phyloP scores from a whole-genome alignment of 1,140 invertebrate genomes.

The Pollicipes pollicipes region DNA sequence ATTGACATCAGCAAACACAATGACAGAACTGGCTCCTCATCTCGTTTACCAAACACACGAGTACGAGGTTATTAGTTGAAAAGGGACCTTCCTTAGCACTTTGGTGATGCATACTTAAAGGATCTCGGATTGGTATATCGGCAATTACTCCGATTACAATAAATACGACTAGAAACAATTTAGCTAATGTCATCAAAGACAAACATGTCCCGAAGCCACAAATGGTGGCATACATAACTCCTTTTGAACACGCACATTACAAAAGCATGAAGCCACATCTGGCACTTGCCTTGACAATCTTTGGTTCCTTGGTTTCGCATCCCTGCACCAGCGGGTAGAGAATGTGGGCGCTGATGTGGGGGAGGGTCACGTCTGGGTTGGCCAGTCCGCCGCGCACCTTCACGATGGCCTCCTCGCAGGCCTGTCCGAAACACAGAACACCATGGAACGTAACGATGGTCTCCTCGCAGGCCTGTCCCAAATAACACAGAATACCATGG shows the following conservation, averaged over 20 bases:
- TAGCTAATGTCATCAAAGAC: background rate
- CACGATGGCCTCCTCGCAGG: constrained; percentile 82
- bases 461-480: too few relatives aligned
- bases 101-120: background rate
- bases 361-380: constrained; percentile 55
- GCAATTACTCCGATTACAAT: background rate
- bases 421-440: too few relatives aligned
- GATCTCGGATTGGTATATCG: background rate
- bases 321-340: constrained; percentile 93
- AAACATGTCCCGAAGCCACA: background rate
- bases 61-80: too few relatives aligned
- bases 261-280: constrained; percentile 6
- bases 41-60: too few relatives aligned
- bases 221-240: background rate
- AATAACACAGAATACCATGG: too few relatives aligned
- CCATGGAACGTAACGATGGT: too few relatives aligned
- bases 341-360: constrained; percentile 79
- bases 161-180: background rate
- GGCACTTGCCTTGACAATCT: constrained; percentile 64
- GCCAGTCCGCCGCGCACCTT: constrained; percentile 63
- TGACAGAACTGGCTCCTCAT: too few relatives aligned
- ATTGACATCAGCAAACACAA: too few relatives aligned
- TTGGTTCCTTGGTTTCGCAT: constrained; percentile 92
- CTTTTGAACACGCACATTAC: constrained; percentile 1
- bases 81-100: too few relatives aligned